These are phyloP conservation scores for Heliconius nattereri DNA, from an alignment of 1,140 invertebrate species.

Conservation along the genomic window DNA sequence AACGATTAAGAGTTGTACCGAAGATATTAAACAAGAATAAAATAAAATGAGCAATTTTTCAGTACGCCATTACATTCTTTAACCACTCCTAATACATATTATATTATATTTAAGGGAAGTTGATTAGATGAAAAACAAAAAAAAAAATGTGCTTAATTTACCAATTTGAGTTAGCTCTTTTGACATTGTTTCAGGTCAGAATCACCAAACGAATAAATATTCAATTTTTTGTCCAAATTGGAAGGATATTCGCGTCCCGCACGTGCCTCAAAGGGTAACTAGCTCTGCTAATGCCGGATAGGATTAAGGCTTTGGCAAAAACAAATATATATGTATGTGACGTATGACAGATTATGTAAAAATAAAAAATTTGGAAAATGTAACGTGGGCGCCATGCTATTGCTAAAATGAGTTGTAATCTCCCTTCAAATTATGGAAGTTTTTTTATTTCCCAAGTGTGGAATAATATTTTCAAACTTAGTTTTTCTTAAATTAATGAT, in stretches of 20 bases:
- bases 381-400: too few species aligned
- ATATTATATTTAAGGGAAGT: too few species aligned
- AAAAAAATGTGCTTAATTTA: background rate
- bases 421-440: too few species aligned
- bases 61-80: background rate
- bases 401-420: too few species aligned
- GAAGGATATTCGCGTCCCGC: conserved; percentile 3
- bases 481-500: too few species aligned
- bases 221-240: background rate
- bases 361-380: background rate
- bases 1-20: background rate
- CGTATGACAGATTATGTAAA: background rate
- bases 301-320: background rate
- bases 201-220: background rate
- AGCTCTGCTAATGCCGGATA: conserved; percentile 12
- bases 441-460: too few species aligned
- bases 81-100: background rate
- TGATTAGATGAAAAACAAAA: background rate
- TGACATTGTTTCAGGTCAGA: background rate
- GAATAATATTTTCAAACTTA: too few species aligned
- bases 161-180: background rate
- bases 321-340: background rate
- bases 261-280: conserved; percentile 20
- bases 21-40: too few species aligned
- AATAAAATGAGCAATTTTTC: too few species aligned